Conservation (phyloP, 2,113 vertebrate genomes). For the Morone chrysops region DNA sequence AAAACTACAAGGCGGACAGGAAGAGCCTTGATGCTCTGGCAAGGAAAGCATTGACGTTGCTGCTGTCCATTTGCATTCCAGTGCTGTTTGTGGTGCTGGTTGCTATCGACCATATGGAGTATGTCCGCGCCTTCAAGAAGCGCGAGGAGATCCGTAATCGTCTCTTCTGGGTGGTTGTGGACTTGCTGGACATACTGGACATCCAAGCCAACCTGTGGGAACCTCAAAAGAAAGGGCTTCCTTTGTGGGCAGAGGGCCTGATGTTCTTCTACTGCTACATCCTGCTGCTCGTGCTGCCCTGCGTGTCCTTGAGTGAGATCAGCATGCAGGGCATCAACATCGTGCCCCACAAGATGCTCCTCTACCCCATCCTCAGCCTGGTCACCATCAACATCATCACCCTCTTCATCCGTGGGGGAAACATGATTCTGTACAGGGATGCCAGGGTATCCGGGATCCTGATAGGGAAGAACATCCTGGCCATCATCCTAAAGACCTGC, state of each 20-base stretch:
- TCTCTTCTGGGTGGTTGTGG: conserved; percentile 88
- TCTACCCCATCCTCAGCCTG: conserved; percentile 87
- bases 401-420: conserved; percentile 85
- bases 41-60: conserved; percentile 83
- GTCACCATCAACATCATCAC: conserved; percentile 87
- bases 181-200: conserved; percentile 86
- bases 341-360: conserved; percentile 87
- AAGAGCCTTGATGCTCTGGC: conserved; percentile 84
- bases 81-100: conserved; percentile 83
- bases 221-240: conserved; percentile 86
- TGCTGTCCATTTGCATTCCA: conserved; percentile 84
- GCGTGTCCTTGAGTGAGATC: conserved; percentile 87
- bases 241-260: conserved; percentile 85
- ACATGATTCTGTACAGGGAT: conserved; percentile 85
- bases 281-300: conserved; percentile 85
- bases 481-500: conserved; percentile 85
- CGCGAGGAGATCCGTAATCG: conserved; percentile 86
- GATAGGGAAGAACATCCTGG: conserved; percentile 86
- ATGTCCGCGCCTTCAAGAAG: conserved; percentile 86
- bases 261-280: conserved; percentile 90
- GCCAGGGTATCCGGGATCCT: conserved; percentile 84
- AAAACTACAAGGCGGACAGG: conserved; percentile 87
- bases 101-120: conserved; percentile 87
- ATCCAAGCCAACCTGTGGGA: conserved; percentile 88
- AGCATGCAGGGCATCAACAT: conserved; percentile 89